phyloP scores from a whole-genome alignment of 2,797 vertebrate genomes.

The Holocentrus rufus region DNA sequence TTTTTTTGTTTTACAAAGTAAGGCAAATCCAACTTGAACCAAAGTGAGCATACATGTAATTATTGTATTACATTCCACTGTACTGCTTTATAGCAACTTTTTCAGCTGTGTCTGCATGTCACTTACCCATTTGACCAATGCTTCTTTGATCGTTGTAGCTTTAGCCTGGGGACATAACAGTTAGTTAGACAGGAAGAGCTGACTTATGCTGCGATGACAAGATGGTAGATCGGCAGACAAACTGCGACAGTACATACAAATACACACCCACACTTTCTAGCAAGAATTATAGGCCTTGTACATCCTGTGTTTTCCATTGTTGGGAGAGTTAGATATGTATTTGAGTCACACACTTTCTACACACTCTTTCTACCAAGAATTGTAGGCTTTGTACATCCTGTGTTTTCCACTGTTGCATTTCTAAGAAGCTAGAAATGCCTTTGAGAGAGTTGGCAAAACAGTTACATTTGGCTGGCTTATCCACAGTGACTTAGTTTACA shows the following conservation, averaged over 20 bases:
- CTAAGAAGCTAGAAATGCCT: no score
- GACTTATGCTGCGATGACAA: not conserved
- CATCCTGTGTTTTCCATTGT: no score
- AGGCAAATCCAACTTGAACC: no score
- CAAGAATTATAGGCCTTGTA: not conserved
- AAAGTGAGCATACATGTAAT: conserved; percentile 4
- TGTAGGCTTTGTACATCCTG: not conserved
- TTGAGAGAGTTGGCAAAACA: no score
- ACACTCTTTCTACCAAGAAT: no score
- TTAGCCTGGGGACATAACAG: conserved; percentile 64
- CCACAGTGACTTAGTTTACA: no score
- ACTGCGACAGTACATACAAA: not conserved
- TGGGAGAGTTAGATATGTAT: no score
- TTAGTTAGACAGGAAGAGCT: conserved; percentile 19
- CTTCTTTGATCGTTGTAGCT: conserved; percentile 70
- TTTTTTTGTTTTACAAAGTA: no score
- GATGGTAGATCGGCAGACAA: not conserved
- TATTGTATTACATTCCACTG: not conserved
- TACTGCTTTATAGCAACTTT: not conserved
- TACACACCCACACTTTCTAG: no score
- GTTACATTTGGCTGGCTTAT: no score
- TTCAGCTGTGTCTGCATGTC: not conserved
- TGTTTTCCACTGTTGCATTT: no score
- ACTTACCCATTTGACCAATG: conserved; percentile 73
- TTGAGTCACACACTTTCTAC: no score